These are phyloP conservation scores for Rhagonycha lutea DNA, from an alignment of 2,888 invertebrate genomes.

Conservation along the genomic window DNA sequence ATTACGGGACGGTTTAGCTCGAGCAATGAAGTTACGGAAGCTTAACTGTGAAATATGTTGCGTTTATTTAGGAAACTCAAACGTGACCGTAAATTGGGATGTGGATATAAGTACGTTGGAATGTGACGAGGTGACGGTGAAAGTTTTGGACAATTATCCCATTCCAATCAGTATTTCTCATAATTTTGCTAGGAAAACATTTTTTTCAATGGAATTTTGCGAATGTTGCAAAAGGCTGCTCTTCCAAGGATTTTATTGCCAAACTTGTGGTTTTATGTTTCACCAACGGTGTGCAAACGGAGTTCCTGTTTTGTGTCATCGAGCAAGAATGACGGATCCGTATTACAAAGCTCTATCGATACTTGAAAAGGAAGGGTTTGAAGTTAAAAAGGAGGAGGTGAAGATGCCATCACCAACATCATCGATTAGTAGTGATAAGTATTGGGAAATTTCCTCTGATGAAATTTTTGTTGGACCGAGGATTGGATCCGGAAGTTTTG, in stretches of 20 bases:
- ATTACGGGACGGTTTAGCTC: slow-evolving; percentile 85
- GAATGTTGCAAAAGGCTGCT: slow-evolving; percentile 92
- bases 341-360: not conserved
- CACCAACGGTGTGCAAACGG: slow-evolving; percentile 92
- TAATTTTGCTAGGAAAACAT: slow-evolving; percentile 94
- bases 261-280: slow-evolving; percentile 96
- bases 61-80: slow-evolving; percentile 70
- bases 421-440: slow-evolving; percentile 87
- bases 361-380: slow-evolving; percentile 66
- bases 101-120: slow-evolving; percentile 85
- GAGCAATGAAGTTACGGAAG: slow-evolving; percentile 89
- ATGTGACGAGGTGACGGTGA: slow-evolving; percentile 87
- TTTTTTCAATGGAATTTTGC: slow-evolving; percentile 95
- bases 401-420: slow-evolving; percentile 83
- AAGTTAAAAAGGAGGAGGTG: slow-evolving; percentile 93
- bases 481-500: slow-evolving; percentile 98
- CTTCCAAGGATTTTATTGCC: slow-evolving; percentile 96
- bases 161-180: slow-evolving; percentile 92
- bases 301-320: slow-evolving; percentile 88
- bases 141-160: slow-evolving; percentile 83
- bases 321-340: slow-evolving; percentile 56
- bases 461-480: slow-evolving; percentile 90
- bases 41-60: slow-evolving; percentile 90
- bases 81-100: slow-evolving; percentile 86
- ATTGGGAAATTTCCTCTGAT: slow-evolving; percentile 96